These are phyloP conservation scores for Paradisaea rubra DNA, from an alignment of 2,113 vertebrate genomes.

Conservation along the genomic window DNA sequence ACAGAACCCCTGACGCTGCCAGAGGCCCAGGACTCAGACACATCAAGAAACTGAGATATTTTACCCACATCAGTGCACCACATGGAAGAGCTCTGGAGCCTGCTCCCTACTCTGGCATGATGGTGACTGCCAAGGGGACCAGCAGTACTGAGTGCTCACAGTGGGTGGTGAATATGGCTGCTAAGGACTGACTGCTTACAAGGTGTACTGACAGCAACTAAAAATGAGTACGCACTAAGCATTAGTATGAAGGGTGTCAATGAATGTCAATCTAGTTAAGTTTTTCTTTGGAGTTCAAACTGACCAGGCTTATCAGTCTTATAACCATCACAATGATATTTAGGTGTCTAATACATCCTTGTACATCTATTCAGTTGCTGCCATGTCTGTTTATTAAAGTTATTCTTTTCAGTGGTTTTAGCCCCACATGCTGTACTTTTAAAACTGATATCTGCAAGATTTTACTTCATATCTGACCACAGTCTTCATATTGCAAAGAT, in stretches of 20 bases:
- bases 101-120: accelerated
- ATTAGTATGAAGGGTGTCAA: neutral
- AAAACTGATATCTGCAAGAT: neutral
- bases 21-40: neutral
- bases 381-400: neutral
- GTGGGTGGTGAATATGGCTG: accelerated
- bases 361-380: neutral
- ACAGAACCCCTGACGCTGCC: neutral
- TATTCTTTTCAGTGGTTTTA: neutral
- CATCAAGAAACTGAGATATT: neutral
- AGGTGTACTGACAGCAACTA: neutral
- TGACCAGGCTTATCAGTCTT: neutral
- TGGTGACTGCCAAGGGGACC: accelerated
- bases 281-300: neutral
- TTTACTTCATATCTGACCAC: neutral
- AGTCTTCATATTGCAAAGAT: neutral
- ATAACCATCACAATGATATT: neutral
- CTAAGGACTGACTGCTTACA: neutral
- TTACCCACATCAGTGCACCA: accelerated
- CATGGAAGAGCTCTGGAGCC: neutral
- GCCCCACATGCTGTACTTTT: neutral
- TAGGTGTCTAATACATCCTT: neutral
- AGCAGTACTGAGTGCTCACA: neutral
- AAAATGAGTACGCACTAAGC: neutral
- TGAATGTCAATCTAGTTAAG: neutral